Conservation (phyloP, 92 coral and sea anemone species). For the Anthopleura xanthogrammica region DNA sequence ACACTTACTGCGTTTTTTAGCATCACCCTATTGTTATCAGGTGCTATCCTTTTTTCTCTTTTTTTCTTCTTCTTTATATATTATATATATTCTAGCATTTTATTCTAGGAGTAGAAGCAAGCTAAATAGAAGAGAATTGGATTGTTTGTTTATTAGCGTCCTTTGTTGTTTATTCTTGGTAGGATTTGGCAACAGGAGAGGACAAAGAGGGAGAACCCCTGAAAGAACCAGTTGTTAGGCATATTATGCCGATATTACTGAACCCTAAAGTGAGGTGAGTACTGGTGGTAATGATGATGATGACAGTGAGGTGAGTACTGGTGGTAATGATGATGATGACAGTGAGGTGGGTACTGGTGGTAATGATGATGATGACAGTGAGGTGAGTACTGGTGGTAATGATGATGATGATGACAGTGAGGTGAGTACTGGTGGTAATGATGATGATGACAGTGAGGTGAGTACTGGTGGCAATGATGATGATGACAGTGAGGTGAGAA, state of each 20-base stretch:
- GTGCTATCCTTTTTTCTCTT: no score
- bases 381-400: no score
- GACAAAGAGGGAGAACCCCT: constrained; percentile 81
- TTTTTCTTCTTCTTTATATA: no score
- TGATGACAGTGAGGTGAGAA: no score
- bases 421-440: constrained; percentile 34
- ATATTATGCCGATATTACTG: constrained; percentile 79
- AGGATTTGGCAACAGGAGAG: constrained; percentile 98
- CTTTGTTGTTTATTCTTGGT: neutral
- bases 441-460: constrained; percentile 46
- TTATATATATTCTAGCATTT: neutral
- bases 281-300: neutral
- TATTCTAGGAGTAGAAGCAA: neutral
- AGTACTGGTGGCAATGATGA: neutral
- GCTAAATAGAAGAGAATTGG: no score
- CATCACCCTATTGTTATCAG: no score
- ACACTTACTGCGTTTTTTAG: neutral
- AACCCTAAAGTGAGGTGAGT: constrained; percentile 73
- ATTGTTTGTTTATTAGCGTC: no score
- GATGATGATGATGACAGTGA: constrained; percentile 14
- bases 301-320: neutral
- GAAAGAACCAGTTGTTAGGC: constrained; percentile 77
- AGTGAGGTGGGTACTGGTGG: no score
- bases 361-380: no score
- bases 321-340: neutral